These are phyloP conservation scores for Pelobates cultripes DNA, from an alignment of 2,797 vertebrate genomes.

Conservation along the genomic window DNA sequence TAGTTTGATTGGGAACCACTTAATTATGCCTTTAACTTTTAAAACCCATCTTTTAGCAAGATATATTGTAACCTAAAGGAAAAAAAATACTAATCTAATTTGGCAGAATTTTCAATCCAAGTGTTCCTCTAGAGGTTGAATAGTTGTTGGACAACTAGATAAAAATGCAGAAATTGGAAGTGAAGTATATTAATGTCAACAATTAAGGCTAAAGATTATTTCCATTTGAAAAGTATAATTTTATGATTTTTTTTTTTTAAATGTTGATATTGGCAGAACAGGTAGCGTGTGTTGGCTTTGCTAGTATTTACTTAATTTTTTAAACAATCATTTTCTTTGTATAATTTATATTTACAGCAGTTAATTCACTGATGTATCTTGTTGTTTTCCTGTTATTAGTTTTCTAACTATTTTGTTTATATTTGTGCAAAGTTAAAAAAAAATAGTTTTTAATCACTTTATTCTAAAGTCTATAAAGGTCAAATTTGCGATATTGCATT, in stretches of 20 bases:
- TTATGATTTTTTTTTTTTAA: neutral
- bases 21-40: conserved; percentile 11
- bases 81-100: conserved; percentile 12
- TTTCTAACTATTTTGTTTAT: no score
- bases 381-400: no score
- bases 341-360: neutral
- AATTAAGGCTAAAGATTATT: neutral
- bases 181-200: neutral
- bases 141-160: neutral
- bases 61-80: no score
- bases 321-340: neutral
- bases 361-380: neutral
- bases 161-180: neutral
- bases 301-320: neutral
- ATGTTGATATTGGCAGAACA: neutral
- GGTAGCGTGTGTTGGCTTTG: neutral
- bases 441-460: no score
- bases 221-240: neutral
- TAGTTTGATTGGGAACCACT: neutral
- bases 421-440: no score
- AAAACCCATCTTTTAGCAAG: conserved; percentile 13
- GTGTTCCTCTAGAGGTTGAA: neutral
- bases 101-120: conserved; percentile 9
- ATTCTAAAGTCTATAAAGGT: no score
- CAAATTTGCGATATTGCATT: no score